Conservation (phyloP, 2,113 vertebrate genomes). For the Morone saxatilis region DNA sequence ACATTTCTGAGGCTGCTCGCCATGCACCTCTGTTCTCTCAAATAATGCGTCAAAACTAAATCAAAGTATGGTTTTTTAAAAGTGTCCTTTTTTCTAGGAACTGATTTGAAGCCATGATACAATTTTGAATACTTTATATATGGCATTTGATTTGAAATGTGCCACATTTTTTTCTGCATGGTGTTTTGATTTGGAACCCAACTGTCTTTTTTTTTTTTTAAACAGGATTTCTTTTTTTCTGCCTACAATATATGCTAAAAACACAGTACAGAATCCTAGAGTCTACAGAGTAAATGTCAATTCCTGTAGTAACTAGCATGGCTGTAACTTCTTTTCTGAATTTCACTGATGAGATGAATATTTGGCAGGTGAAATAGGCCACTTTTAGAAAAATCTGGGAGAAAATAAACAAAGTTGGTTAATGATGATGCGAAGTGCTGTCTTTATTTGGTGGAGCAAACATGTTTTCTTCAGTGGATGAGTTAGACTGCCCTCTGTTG, state of each 20-base stretch:
- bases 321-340: slow-evolving; percentile 70
- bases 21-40: slow-evolving; percentile 52
- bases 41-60: slow-evolving; percentile 57
- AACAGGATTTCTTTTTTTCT: slow-evolving; percentile 60
- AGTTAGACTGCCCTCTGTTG: slow-evolving; percentile 63
- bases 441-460: slow-evolving; percentile 28
- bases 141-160: slow-evolving; percentile 72
- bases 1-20: slow-evolving; percentile 55
- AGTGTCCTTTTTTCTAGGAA: slow-evolving; percentile 83
- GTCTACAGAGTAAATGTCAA: slow-evolving; percentile 71
- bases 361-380: slow-evolving; percentile 67
- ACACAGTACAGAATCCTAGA: slow-evolving; percentile 67
- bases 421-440: slow-evolving; percentile 42
- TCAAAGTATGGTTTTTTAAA: slow-evolving; percentile 64
- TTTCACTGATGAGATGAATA: slow-evolving; percentile 59
- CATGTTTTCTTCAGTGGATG: neutral
- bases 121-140: slow-evolving; percentile 73
- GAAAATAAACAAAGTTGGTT: slow-evolving; percentile 78
- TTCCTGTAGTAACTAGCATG: slow-evolving; percentile 75
- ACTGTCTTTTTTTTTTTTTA: slow-evolving; percentile 46
- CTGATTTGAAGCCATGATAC: slow-evolving; percentile 77
- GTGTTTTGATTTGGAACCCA: slow-evolving; percentile 74
- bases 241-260: slow-evolving; percentile 58
- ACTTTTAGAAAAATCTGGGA: slow-evolving; percentile 76
- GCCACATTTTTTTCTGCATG: slow-evolving; percentile 74